Evolutionary conservation across 2,888 invertebrate genomes (phyloP), one percentile per base, ranked within the genome.

Genomic region (Leucophenga maculata): DNA sequence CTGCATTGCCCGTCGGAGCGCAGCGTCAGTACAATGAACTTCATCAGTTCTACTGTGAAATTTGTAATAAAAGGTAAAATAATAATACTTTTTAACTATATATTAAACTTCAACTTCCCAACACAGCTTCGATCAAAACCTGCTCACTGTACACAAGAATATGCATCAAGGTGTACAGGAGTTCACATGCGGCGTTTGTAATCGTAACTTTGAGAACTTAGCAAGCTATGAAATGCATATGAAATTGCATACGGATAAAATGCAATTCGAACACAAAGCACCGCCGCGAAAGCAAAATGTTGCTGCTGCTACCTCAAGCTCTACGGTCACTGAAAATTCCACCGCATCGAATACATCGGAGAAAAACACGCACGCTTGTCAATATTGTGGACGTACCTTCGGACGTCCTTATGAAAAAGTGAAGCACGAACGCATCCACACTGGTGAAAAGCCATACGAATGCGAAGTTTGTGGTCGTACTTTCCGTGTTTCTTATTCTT

Each of bases 351-450:
- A 65, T 32, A 65, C 68, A 75, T 74, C 22, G 26, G 50, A 79
- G 26, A 46, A 79, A 73, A 9, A 74, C 69, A 1, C 77, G 77
- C 4, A 68, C 87, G 16, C 92, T 92, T 95, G 95, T 79, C 90
- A 92, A 70, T 94, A 92, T 83, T 95, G 95, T 79, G 92, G 91
- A 0, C 90, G 93, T 68, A 90, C 92, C 72, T 95, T 95, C 79
- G 90, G 92, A 1, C 89, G 94, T 54, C 94, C 95, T 0, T 94
- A 94, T 78, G 94, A 95, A 79, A 94, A 94, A 86, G 94, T 95
- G 1, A 94, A 94, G 86, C 95, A 95, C 79, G 95, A 95, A 86
- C 90, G 95, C n/a, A 93, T 94, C 80, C 95, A 95, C 78, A 95
- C 95, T 0, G 93, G 93, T 84, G 94, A 94, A 82, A 94, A 94